These are phyloP conservation scores for Tragulus kanchil DNA, from an alignment of 2,113 vertebrate genomes.

Conservation along the genomic window DNA sequence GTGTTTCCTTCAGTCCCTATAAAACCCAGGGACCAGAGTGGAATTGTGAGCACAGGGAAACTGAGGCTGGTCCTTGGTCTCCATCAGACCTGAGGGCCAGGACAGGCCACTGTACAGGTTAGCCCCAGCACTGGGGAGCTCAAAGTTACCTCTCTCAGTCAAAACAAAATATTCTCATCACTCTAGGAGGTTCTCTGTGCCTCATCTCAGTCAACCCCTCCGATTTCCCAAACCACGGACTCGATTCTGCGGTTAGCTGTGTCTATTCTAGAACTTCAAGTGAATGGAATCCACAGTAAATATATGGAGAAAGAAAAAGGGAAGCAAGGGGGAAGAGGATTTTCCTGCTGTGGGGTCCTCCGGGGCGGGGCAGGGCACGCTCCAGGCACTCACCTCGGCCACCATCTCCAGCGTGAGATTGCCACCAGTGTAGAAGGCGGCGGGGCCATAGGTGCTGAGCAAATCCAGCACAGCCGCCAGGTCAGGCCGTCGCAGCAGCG, in stretches of 20 bases:
- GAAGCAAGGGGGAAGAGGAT: not conserved
- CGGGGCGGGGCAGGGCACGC: not conserved
- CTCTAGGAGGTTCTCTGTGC: not conserved
- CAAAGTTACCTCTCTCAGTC: not conserved
- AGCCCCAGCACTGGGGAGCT: not conserved
- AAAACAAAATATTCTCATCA: conserved; percentile 21
- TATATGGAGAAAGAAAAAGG: not conserved
- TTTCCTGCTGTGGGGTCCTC: not conserved
- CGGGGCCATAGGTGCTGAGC: conserved; percentile 90
- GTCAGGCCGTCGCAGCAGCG: conserved; percentile 90
- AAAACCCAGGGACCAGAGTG: not conserved
- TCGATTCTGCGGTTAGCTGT: conserved; percentile 23
- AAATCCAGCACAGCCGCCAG: conserved; percentile 92
- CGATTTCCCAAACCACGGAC: not conserved
- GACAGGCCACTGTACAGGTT: not conserved
- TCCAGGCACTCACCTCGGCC: conserved; percentile 89
- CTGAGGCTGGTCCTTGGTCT: not conserved
- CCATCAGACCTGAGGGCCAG: not conserved
- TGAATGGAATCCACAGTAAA: conserved; percentile 3
- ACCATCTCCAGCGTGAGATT: conserved; percentile 95
- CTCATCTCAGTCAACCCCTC: not conserved
- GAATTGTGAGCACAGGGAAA: conserved; percentile 16
- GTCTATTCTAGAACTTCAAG: conserved; percentile 37
- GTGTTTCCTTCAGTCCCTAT: conserved; percentile 9
- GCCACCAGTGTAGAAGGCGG: conserved; percentile 93